Evolutionary conservation across 2,113 vertebrate genomes (phyloP).

Genomic region (Tursiops truncatus): DNA sequence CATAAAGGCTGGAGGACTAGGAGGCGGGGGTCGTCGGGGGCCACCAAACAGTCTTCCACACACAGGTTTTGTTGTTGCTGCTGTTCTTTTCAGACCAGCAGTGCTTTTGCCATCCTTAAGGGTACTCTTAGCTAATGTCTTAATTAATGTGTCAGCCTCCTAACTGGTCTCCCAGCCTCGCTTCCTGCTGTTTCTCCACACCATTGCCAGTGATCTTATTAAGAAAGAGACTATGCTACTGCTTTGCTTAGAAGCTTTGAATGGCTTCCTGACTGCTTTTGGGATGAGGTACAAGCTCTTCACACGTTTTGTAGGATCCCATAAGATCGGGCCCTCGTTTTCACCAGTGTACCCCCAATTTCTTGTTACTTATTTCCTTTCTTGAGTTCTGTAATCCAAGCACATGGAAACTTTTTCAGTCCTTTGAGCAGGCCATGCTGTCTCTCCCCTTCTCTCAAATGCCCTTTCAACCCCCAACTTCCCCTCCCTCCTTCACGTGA

Average conservation of each 20-base stretch:
- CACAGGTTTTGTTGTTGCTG: background rate
- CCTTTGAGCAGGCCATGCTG: background rate
- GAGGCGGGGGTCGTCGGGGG: background rate
- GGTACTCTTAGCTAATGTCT: background rate
- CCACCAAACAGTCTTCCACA: background rate
- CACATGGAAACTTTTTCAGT: background rate
- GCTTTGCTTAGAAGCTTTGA: background rate
- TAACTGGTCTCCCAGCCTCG: background rate
- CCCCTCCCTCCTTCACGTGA: background rate
- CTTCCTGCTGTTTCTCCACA: background rate
- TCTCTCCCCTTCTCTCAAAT: background rate
- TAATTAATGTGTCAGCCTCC: background rate
- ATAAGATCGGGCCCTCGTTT: background rate
- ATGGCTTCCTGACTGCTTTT: conserved; percentile 5
- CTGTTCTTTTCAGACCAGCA: background rate
- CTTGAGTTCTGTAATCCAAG: background rate
- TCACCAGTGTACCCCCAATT: background rate
- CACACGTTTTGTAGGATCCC: background rate
- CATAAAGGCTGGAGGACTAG: background rate
- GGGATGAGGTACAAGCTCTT: background rate
- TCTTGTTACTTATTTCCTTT: background rate
- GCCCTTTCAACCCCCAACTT: background rate
- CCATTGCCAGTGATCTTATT: background rate
- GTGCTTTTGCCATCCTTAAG: background rate
- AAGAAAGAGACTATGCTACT: background rate